phyloP scores from a whole-genome alignment of 1,140 invertebrate genomes.

The Helicoverpa zea region DNA sequence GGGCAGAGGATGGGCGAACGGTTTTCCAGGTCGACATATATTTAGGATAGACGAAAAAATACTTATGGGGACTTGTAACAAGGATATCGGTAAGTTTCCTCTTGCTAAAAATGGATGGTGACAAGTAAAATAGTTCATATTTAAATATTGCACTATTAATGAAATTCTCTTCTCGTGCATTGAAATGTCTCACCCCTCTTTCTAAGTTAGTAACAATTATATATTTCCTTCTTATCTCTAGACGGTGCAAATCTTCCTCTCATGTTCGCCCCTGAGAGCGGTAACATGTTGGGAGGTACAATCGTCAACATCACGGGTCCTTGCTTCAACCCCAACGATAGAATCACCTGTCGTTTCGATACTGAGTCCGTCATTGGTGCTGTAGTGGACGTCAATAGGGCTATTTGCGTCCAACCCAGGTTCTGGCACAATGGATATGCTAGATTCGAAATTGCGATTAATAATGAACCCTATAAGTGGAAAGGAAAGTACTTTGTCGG shows the following conservation, averaged over 20 bases:
- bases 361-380: conserved; percentile 91
- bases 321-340: conserved; percentile 90
- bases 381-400: conserved; percentile 93
- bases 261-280: conserved; percentile 96
- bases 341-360: conserved; percentile 93
- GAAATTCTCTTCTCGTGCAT: not conserved
- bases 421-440: conserved; percentile 97
- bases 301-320: conserved; percentile 98
- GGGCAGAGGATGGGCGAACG: conserved; percentile 94
- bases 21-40: conserved; percentile 95
- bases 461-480: conserved; percentile 95
- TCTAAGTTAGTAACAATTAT: conserved; percentile 1
- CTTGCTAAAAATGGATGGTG: no score
- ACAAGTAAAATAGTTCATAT: no score
- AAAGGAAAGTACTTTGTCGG: conserved; percentile 97
- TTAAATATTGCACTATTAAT: no score
- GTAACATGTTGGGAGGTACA: conserved; percentile 98
- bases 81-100: conserved; percentile 91
- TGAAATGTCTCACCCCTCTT: not conserved
- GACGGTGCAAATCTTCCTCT: conserved; percentile 93
- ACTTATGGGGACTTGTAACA: conserved; percentile 96
- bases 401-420: conserved; percentile 95
- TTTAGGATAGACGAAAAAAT: conserved; percentile 98
- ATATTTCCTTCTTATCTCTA: conserved; percentile 74
- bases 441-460: conserved; percentile 94